phyloP scores from a whole-genome alignment of 2,888 invertebrate genomes.

The Adineta ricciae region DNA sequence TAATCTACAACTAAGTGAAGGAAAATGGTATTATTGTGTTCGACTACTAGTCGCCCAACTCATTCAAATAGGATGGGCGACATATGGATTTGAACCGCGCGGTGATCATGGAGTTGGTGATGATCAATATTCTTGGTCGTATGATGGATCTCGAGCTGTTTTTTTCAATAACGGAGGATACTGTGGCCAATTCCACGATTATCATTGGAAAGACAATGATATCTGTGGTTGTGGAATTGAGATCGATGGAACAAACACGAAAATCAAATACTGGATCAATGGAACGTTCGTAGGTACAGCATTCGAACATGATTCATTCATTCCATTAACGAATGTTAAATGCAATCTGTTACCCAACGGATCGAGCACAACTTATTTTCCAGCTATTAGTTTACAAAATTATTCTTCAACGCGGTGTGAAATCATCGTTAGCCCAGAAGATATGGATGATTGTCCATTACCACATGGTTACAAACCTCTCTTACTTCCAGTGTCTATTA shows the following conservation, averaged over 20 bases:
- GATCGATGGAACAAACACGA: not conserved
- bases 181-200: too few relatives aligned
- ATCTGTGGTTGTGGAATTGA: constrained; percentile 20
- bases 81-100: not conserved
- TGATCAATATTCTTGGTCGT: not conserved
- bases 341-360: not conserved
- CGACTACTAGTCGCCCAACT: not conserved
- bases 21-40: not conserved
- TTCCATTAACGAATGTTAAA: not conserved
- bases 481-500: not conserved
- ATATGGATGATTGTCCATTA: not conserved
- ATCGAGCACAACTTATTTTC: not conserved
- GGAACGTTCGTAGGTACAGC: not conserved
- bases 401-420: not conserved
- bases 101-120: not conserved
- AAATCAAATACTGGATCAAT: not conserved
- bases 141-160: not conserved
- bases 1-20: not conserved
- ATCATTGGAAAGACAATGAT: constrained; percentile 9
- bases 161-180: not conserved
- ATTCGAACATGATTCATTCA: not conserved
- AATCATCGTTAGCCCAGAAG: not conserved
- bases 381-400: not conserved
- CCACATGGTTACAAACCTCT: not conserved
- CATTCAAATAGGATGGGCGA: not conserved